phyloP scores from a whole-genome alignment of 2,113 vertebrate genomes.

The Deroptyus accipitrinus region DNA sequence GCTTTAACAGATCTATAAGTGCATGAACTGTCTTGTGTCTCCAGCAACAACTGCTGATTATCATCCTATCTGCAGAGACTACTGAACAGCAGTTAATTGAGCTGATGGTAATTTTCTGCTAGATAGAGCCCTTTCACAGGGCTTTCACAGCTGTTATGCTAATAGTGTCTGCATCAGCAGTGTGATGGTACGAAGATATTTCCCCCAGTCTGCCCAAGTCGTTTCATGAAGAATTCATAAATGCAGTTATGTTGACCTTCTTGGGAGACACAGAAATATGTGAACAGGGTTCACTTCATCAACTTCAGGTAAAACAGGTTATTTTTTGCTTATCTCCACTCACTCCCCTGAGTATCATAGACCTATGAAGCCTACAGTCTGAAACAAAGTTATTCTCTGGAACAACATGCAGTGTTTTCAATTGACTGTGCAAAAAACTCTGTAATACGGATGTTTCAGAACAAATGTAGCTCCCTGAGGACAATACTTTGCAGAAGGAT shows the following conservation, averaged over 20 bases:
- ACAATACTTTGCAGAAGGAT: background rate
- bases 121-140: background rate
- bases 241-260: background rate
- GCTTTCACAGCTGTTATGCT: background rate
- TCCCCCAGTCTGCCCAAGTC: background rate
- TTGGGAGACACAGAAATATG: background rate
- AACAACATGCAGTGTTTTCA: background rate
- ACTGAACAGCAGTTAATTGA: background rate
- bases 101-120: slow-evolving; percentile 4
- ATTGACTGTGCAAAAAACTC: background rate
- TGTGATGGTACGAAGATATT: background rate
- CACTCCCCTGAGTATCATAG: background rate
- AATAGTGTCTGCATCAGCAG: background rate
- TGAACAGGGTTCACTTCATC: background rate
- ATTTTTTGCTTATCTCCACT: background rate
- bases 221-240: background rate
- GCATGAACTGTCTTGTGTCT: background rate
- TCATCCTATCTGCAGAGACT: background rate
- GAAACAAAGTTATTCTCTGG: background rate
- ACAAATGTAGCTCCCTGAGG: background rate
- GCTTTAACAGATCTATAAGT: background rate
- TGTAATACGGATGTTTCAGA: background rate
- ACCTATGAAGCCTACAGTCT: background rate
- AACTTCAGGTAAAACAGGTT: background rate
- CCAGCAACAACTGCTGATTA: background rate